These are phyloP conservation scores for Rhyacichthys aspro DNA, from an alignment of 2,797 vertebrate species.

Conservation along the genomic window DNA sequence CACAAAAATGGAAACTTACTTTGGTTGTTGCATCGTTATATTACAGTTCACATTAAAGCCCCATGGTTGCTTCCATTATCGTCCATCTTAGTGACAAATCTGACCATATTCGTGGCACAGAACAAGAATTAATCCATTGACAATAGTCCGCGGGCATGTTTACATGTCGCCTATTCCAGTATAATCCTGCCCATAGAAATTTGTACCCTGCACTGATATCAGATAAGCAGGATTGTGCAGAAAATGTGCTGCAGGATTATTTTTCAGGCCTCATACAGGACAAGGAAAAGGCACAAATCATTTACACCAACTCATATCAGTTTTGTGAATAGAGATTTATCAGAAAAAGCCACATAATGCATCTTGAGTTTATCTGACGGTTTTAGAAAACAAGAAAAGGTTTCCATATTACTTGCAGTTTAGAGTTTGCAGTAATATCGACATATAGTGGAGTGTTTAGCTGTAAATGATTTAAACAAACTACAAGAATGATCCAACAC, in stretches of 20 bases:
- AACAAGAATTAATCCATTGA: constrained; percentile 6
- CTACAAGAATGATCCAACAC: too few relatives aligned
- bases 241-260: constrained; percentile 8
- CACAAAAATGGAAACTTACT: too few relatives aligned
- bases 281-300: not conserved
- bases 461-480: too few relatives aligned
- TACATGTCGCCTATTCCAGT: not conserved
- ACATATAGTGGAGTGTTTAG: too few relatives aligned
- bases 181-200: constrained; percentile 6
- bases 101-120: not conserved
- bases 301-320: not conserved
- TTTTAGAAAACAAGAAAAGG: not conserved
- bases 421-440: too few relatives aligned
- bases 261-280: not conserved
- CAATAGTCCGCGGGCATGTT: constrained; percentile 8
- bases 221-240: constrained; percentile 4
- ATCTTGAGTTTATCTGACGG: not conserved
- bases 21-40: not conserved
- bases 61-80: not conserved
- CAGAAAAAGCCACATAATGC: too few relatives aligned
- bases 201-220: not conserved
- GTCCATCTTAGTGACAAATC: not conserved
- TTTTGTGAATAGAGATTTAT: not conserved
- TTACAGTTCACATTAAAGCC: not conserved
- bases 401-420: not conserved